Evolutionary conservation across 92 coral and sea anemone species (phyloP).

Genomic region (Bergia puertoricense): DNA sequence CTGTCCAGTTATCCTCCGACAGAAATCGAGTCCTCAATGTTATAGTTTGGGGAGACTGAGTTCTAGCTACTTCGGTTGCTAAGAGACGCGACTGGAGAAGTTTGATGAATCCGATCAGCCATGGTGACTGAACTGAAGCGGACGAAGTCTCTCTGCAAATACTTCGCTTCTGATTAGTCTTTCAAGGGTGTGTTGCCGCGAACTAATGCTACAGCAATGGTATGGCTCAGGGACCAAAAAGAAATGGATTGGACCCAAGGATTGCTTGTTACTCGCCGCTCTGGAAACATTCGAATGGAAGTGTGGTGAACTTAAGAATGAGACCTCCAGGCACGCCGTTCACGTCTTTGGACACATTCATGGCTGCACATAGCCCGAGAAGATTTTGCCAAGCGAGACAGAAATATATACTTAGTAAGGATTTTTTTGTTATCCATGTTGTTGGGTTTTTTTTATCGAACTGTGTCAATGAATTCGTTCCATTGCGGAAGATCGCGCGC

Average conservation of each 20-base stretch:
- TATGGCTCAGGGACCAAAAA: constrained; percentile 79
- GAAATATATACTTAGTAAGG: constrained; percentile 90
- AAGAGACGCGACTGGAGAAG: not conserved
- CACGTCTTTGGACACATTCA: constrained; percentile 90
- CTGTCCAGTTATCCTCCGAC: too few species aligned
- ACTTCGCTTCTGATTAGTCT: constrained; percentile 32
- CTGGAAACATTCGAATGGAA: constrained; percentile 85
- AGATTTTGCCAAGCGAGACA: constrained; percentile 89
- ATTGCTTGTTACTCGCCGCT: constrained; percentile 77
- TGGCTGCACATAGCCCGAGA: constrained; percentile 97
- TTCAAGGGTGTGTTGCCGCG: constrained; percentile 38
- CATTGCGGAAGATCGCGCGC: constrained; percentile 2
- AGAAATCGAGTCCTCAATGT: too few species aligned
- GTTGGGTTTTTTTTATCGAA: not conserved
- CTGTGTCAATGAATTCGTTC: not conserved
- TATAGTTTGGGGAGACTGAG: not conserved
- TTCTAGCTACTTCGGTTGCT: not conserved
- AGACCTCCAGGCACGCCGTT: constrained; percentile 77
- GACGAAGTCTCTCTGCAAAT: constrained; percentile 33
- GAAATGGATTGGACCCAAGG: constrained; percentile 64
- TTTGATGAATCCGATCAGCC: not conserved
- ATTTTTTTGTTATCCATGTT: not conserved
- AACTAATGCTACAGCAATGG: constrained; percentile 58
- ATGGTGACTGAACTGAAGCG: not conserved
- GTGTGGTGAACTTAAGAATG: constrained; percentile 82